Base-by-base conservation (phyloP, 1,140 invertebrate genomes). In the Microplitis demolitor region DNA sequence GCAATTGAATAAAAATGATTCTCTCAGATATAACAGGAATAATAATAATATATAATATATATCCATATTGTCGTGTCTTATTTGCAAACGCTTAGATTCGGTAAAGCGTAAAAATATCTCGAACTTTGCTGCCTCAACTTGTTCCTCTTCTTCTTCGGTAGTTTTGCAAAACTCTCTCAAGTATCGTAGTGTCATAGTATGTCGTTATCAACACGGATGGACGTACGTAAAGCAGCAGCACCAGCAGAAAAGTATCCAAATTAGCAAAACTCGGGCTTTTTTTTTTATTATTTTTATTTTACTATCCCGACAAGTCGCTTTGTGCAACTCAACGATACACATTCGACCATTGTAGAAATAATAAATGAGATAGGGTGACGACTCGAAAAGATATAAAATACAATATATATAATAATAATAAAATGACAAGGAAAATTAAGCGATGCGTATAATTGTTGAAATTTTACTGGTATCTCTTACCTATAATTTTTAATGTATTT, bases 221-320 rank as follows among this genome's bases (percentile, higher is more conserved):
- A 60, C 34, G 34, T 50, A 34, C 16, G n/a, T 50, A 62, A 11
- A 69, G 16, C 34, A 11, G 8, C 11, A 37, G 37, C 13, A 31
- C 4, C 9, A 3, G 8, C 5, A 14, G n/a, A 61, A 72, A 72
- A 72, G 71, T 72, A 72, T 72, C 71, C 64, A 72, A 72, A 72
- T 72, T 72, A 72, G 71, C 45, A 56, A 72, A 72, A 72, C 71
- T 72, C 71, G 58, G n/a, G 35, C 71, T 56, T 45, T 45, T 45
- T 9, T 45, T 45, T 45, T 39, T 39, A 8, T 39, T 45, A 45
- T 45, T 45, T 45, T 45, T 45, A 45, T 45, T 45, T 45, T 45
- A 14, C 31, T 56, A 45, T n/a, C 51, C n/a, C 50, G 31, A 50
- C 63, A 39, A 66, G 39, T n/a, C 31, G 50, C 51, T 67, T 67